Evolutionary conservation across 2,888 invertebrate genomes (phyloP).

Genomic region (Eueremaeus valkanovi): DNA sequence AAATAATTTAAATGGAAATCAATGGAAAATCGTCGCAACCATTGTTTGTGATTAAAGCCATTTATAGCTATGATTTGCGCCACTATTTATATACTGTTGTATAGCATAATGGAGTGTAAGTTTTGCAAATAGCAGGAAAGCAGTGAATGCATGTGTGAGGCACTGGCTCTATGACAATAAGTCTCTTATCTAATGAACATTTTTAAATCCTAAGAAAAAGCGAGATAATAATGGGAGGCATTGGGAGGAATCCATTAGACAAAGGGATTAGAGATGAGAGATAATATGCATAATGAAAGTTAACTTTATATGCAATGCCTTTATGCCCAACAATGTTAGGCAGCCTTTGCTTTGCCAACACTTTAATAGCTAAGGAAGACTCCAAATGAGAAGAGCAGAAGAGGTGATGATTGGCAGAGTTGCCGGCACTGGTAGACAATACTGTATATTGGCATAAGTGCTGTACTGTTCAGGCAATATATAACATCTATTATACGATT

Average conservation of each 20-base stretch:
- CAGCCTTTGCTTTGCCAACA: slow-evolving; percentile 35
- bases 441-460: too few species aligned
- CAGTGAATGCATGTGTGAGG: background rate
- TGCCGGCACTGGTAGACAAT: too few species aligned
- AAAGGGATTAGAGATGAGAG: slow-evolving; percentile 35
- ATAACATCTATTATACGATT: slow-evolving; percentile 33
- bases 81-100: background rate
- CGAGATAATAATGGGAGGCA: slow-evolving; percentile 36
- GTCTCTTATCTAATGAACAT: slow-evolving; percentile 34
- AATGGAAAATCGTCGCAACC: background rate
- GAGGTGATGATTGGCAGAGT: slow-evolving; percentile 20
- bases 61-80: too few species aligned
- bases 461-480: slow-evolving; percentile 21
- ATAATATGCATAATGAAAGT: slow-evolving; percentile 37
- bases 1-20: slow-evolving; percentile 23
- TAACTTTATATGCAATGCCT: slow-evolving; percentile 11
- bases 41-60: too few species aligned
- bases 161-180: slow-evolving; percentile 12
- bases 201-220: slow-evolving; percentile 38
- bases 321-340: background rate
- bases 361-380: slow-evolving; percentile 20
- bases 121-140: slow-evolving; percentile 14
- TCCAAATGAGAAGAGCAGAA: slow-evolving; percentile 4
- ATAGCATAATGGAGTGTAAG: slow-evolving; percentile 21
- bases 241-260: slow-evolving; percentile 27